A percentile compares a stretch with the other conserved stretches of the same genome.
These are phyloP conservation scores for Aromia moschata DNA, from an alignment of 2,888 invertebrate genomes.

Conservation along the genomic window DNA sequence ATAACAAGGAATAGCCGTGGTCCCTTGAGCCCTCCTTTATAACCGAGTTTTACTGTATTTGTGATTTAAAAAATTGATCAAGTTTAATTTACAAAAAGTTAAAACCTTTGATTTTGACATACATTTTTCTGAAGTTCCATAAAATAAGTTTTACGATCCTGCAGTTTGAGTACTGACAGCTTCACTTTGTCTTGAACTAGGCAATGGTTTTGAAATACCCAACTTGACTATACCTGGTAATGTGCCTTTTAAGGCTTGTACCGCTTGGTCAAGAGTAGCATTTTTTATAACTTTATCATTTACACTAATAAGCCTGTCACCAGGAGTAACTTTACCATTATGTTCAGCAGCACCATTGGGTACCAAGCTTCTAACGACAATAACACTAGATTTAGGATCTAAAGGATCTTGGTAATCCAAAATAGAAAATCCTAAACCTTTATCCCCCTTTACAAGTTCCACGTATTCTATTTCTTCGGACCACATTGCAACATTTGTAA, in stretches of 20 bases:
- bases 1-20: too few species aligned
- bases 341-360: conserved; percentile 98
- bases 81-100: not conserved
- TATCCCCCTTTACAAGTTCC: conserved; percentile 90
- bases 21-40: too few species aligned
- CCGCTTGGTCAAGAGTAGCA: conserved; percentile 93
- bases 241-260: conserved; percentile 94
- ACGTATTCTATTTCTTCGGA: conserved; percentile 92
- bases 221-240: conserved; percentile 88
- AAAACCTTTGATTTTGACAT: conserved; percentile 17
- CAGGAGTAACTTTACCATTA: conserved; percentile 90
- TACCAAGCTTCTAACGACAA: conserved; percentile 95
- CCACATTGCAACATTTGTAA: conserved; percentile 97
- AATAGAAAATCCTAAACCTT: conserved; percentile 98
- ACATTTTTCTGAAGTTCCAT: conserved; percentile 9
- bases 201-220: conserved; percentile 89
- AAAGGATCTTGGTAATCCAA: conserved; percentile 98
- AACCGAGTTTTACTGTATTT: too few species aligned
- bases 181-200: conserved; percentile 54
- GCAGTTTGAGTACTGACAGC: conserved; percentile 37
- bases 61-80: too few species aligned
- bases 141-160: conserved; percentile 32
- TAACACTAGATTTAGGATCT: conserved; percentile 94
- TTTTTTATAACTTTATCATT: conserved; percentile 91
- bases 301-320: conserved; percentile 87